Base-by-base conservation (phyloP, 2,797 vertebrate genomes). In the Pantherophis vulpinus region DNA sequence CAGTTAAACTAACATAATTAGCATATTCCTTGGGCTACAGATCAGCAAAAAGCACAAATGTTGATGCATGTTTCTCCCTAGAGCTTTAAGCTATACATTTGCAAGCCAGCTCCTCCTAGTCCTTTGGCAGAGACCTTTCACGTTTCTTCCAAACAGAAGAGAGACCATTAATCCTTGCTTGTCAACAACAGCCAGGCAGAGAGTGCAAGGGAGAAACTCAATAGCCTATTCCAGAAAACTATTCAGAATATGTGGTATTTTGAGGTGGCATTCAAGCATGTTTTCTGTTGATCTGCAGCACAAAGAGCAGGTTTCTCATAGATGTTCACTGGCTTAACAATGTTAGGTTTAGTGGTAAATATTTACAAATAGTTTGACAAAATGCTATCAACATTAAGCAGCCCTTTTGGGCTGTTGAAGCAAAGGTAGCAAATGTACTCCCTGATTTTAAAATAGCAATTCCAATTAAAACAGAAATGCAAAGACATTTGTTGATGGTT, bases 71-170 rank as follows among this genome's bases (percentile, higher is more conserved):
- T 63, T 47, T 92, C 87, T 93, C 87, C 27, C 90, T 61, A 54
- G 56, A 93, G 74, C 25, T 93, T 86, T 86, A 55, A 70, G n/a
- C 32, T 23, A 20, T 25, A 9, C 20, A 63, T 95, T 94, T 92
- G 79, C 58, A 54, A 18, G 88, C 87, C 58, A 94, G 66, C n/a
- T 88, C 87, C 51, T 32, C 79, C 58, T 25, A 89, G 13, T 86
- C 86, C 51, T 93, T 94, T 94, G 92, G 55, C 58, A 93, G 37
- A 89, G 42, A 95, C 27, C 18, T 88, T 92, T 94, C 93, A 92
- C 89, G 55, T 92, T 95, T 93, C 66, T 86, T 95, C 83, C 91
- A 93, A 70, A 7, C n/a, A 86, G n/a, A 91, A 74, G 66, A 86
- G 92, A 56, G 89, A 89, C 86, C 94, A 94, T 93, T 6, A 2